phyloP scores from a whole-genome alignment of 2,797 vertebrate species.

The Danionella dracula region DNA sequence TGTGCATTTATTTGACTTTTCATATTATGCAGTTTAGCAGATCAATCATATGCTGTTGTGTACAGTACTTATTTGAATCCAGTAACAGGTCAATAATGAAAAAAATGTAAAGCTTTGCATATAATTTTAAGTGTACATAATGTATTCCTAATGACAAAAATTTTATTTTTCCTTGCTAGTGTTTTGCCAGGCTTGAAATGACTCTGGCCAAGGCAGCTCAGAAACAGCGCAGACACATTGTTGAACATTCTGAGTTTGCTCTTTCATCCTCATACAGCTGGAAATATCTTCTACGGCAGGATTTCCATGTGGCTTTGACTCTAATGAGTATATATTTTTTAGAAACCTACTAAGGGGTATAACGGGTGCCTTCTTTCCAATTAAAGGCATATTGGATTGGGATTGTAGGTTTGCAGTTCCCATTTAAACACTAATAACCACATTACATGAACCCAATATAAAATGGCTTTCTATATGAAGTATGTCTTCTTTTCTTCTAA shows the following conservation, averaged over 20 bases:
- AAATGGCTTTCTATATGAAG: conserved; percentile 47
- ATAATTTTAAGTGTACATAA: conserved; percentile 33
- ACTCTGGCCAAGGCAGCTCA: conserved; percentile 28
- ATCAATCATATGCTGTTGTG: conserved; percentile 61
- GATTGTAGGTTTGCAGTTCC: conserved; percentile 45
- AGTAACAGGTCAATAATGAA: conserved; percentile 32
- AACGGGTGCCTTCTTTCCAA: conserved; percentile 31
- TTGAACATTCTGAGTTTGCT: conserved; percentile 18
- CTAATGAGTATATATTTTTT: conserved; percentile 32
- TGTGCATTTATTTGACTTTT: conserved; percentile 61
- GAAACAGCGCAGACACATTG: conserved; percentile 17
- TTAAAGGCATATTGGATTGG: conserved; percentile 51
- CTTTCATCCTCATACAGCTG: conserved; percentile 28
- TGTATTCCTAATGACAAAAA: conserved; percentile 28
- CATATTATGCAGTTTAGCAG: conserved; percentile 56
- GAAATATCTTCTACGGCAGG: conserved; percentile 21
- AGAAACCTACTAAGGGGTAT: conserved; percentile 18
- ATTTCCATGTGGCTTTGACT: conserved; percentile 21
- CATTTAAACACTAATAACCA: conserved; percentile 60
- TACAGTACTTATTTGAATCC: conserved; percentile 53
- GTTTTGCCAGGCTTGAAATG: conserved; percentile 37
- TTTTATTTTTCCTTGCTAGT: conserved; percentile 25
- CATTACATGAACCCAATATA: conserved; percentile 57
- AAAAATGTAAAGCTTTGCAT: conserved; percentile 34
- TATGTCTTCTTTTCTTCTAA: conserved; percentile 36